Conservation (phyloP, 2,888 invertebrate species). For the Apotomis turbidana region DNA sequence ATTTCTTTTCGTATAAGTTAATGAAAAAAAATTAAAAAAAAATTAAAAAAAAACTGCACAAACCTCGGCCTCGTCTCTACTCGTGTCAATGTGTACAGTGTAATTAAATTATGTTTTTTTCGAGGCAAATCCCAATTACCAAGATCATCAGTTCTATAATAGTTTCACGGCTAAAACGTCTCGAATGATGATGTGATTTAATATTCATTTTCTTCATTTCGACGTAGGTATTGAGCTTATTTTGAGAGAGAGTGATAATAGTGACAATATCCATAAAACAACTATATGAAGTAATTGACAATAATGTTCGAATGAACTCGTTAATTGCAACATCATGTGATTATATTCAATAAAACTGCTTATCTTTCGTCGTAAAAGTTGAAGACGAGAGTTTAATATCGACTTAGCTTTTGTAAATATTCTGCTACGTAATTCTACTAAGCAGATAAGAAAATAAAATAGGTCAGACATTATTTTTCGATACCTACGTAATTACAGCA, state of each 20-base stretch:
- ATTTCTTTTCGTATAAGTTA: too few species aligned
- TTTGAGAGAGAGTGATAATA: not conserved
- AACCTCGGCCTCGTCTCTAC: too few species aligned
- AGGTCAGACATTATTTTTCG: not conserved
- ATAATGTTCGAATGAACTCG: not conserved
- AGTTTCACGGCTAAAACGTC: too few species aligned
- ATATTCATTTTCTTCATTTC: too few species aligned
- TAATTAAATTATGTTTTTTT: too few species aligned
- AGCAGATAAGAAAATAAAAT: not conserved
- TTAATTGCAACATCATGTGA: not conserved
- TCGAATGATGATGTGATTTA: too few species aligned
- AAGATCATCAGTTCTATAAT: too few species aligned
- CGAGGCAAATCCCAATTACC: too few species aligned
- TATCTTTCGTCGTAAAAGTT: constrained; percentile 2
- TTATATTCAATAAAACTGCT: not conserved
- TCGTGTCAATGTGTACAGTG: too few species aligned
- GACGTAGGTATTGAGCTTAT: too few species aligned
- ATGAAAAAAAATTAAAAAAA: too few species aligned
- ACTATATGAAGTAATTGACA: not conserved
- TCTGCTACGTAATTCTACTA: not conserved
- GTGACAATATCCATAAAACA: not conserved
- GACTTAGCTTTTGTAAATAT: not conserved
- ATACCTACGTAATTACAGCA: not conserved
- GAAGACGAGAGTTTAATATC: not conserved
- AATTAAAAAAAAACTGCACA: too few species aligned